Evolutionary conservation across 37 sponge, comb jelly and placozoan genomes (phyloP), one percentile per base, ranked within the genome.

Genomic region (Halisarca cf. caerulea): DNA sequence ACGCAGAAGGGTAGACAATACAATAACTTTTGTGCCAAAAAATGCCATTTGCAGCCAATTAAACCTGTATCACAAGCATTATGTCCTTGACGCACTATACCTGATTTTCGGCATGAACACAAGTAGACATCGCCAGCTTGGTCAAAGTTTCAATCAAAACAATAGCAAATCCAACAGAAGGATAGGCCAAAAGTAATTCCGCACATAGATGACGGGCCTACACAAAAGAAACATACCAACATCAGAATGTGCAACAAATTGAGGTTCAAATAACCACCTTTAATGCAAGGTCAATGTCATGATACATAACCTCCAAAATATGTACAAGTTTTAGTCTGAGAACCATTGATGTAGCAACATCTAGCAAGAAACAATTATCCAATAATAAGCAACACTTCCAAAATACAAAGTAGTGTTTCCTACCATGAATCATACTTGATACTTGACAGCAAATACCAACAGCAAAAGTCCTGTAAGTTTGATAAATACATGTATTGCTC

Each of bases 131-230:
- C 27, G 95, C 78, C 8, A 97, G 85, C 36, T 82, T 75, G 4
- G 97, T 92, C 11, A 97, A 81, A 0, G 95, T 95, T 18, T 86
- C 85, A n/a, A 97, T 83, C 43, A 91, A 39, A 23, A 80, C 58
- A 28, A 78, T 61, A 58, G 90, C 87, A 57, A 97, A 92, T 54
- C 87, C 69, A 54, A 84, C 54, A 53, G 93, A 83, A 20, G 97
- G 90, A 84, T 97, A 89, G 21, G 91, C 59, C 0, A 82, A 62
- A 24, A 97, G 78, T 28, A 97, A 91, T 35, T 86, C 77, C 8
- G 90, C 38, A 75, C 95, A 97, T 17, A 97, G 83, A 33, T 94
- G 86, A 17, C 96, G 68, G 5, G 90, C 97, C 95, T 96, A 83
- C 17, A 54, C 21, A 32, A n/a, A 42, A 33, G 37, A 33, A 78